phyloP scores from a whole-genome alignment of 2,113 vertebrate species.

The Neoarius graeffei region DNA sequence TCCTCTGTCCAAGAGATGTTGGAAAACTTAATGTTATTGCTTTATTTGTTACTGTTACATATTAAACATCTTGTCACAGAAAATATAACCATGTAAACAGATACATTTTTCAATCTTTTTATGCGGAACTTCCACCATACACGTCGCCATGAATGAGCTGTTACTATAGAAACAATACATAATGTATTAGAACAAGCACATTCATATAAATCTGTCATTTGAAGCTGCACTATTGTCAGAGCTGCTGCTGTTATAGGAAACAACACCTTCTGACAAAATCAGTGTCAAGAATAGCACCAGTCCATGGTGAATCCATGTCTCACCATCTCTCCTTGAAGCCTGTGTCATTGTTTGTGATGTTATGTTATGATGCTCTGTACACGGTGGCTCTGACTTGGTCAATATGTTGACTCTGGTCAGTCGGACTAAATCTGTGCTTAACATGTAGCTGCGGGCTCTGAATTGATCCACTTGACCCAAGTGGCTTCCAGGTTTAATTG shows the following conservation, averaged over 20 bases:
- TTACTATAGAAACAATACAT: background rate
- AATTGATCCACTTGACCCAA: conserved; percentile 55
- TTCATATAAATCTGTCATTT: background rate
- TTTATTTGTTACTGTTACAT: background rate
- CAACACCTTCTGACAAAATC: conserved; percentile 9
- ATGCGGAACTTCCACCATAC: background rate
- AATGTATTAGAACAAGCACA: background rate
- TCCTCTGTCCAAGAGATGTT: background rate
- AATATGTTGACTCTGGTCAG: conserved; percentile 50
- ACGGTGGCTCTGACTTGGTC: conserved; percentile 22
- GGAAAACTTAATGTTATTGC: background rate
- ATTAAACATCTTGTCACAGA: background rate
- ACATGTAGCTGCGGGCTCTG: conserved; percentile 40
- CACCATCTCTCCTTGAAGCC: conserved; percentile 27
- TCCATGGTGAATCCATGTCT: background rate
- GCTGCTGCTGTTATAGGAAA: background rate
- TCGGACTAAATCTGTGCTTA: conserved; percentile 51
- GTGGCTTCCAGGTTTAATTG: conserved; percentile 55
- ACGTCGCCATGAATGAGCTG: background rate
- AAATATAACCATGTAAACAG: background rate
- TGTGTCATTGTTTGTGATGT: conserved; percentile 29
- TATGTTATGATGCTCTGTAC: conserved; percentile 18
- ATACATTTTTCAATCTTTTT: no score
- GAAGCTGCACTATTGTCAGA: background rate
- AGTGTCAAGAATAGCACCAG: background rate